These are phyloP conservation scores for Scrobipalpa costella DNA, from an alignment of 2,888 invertebrate genomes.

Conservation along the genomic window DNA sequence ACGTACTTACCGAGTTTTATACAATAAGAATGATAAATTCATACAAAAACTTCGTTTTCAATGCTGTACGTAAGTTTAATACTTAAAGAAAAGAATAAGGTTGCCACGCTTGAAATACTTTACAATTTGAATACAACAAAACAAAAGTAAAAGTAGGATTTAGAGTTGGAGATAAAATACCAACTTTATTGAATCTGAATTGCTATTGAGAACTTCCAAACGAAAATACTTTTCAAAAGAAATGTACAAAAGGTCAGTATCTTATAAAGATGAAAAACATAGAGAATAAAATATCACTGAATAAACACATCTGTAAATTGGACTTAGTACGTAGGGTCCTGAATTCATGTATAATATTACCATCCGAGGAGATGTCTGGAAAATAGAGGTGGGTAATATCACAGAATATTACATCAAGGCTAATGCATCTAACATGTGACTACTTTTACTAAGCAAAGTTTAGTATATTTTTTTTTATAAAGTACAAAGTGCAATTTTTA, in stretches of 20 bases:
- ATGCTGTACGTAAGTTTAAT: no score
- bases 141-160: not conserved
- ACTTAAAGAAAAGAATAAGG: no score
- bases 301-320: not conserved
- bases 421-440: not conserved
- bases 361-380: not conserved
- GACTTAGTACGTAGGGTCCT: not conserved
- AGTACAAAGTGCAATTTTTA: no score
- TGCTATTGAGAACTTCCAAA: not conserved
- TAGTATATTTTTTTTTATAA: no score
- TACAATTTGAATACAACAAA: no score
- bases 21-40: no score
- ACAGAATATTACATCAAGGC: not conserved
- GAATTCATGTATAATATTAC: constrained; percentile 7
- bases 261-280: not conserved
- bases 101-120: no score
- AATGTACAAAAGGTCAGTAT: not conserved
- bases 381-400: not conserved
- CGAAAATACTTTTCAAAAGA: not conserved
- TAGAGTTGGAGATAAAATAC: constrained; percentile 3
- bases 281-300: constrained; percentile 4
- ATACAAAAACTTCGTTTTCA: no score
- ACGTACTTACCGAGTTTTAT: no score
- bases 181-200: not conserved
- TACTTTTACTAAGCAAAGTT: not conserved